Evolutionary conservation across 30 jellyfish, hydroid and myxozoan genomes (phyloP).

Genomic region (Chironex yamaguchii): DNA sequence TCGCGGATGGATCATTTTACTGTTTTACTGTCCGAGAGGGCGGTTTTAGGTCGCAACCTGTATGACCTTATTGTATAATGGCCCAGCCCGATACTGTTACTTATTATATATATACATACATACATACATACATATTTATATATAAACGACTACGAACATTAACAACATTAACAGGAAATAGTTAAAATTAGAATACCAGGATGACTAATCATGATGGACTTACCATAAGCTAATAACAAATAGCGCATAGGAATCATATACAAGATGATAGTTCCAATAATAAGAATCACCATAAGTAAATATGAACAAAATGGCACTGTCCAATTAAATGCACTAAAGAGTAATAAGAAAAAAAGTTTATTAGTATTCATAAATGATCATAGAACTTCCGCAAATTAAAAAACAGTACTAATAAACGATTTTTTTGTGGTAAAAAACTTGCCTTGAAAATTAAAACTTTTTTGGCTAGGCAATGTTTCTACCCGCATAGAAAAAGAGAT

Average conservation of each 20-base stretch:
- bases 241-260: constrained; percentile 89
- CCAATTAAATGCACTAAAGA: constrained; percentile 92
- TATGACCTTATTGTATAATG: too few species aligned
- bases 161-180: not conserved
- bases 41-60: too few species aligned
- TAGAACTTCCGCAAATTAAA: not conserved
- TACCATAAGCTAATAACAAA: constrained; percentile 90
- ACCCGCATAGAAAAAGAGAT: too few species aligned
- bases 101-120: too few species aligned
- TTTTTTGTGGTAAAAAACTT: too few species aligned
- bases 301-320: constrained; percentile 91
- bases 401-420: not conserved
- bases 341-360: not conserved
- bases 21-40: too few species aligned
- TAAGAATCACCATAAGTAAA: constrained; percentile 81
- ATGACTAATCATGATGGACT: too few species aligned
- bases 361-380: not conserved
- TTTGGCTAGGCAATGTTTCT: too few species aligned
- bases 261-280: constrained; percentile 83
- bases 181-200: not conserved
- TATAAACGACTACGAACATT: too few species aligned
- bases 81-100: too few species aligned
- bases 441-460: not conserved
- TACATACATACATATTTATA: too few species aligned
- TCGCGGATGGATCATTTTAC: too few species aligned